Evolutionary conservation across 2,888 invertebrate genomes (phyloP), one percentile per base, ranked within the genome.

Genomic region (Idaea aversata): DNA sequence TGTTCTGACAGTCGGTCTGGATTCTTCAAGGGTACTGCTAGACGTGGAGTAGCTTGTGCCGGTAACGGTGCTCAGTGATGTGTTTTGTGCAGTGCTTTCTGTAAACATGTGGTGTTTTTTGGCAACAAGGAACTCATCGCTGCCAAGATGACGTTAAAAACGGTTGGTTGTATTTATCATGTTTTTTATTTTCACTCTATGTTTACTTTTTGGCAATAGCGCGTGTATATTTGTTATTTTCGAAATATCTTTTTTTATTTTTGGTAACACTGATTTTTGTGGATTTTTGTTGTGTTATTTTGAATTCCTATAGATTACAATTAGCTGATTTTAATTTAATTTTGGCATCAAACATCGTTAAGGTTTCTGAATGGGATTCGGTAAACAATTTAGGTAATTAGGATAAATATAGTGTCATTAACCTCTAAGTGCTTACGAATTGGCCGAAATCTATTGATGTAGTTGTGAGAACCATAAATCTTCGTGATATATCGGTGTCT

Each of bases 81-180:
- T 59, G 59, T 6, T 16, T 6, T 10, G 16, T 25, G 25, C 7
- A 34, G 59, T 59, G 59, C 13, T 59, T 25, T 13, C 25, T 59
- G 16, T 59, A 34, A 34, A 34, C 13, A 59, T 59, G 59, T 57
- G 62, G 63, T 65, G 65, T 64, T 47, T 70, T 65, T 71, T 73
- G 73, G 74, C 72, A 69, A 67, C 68, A 67, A 70, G 72, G 71
- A 72, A 67, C 78, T 72, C 68, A 74, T 72, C 69, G 75, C 80
- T 87, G 91, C 89, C 90, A 90, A 86, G 72, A 90, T 89, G 89
- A 78, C 73, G 77, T 63, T 73, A 67, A 76, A 74, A 69, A 71
- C 67, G 85, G 85, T 84, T 77, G 77, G 84, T 83, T 70, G 10
- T 4, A 47, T 13, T 47, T 47, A 47, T 47, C 47, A 75, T 85